Conservation (phyloP, 1,140 invertebrate genomes). For the Drosophila hydei region DNA sequence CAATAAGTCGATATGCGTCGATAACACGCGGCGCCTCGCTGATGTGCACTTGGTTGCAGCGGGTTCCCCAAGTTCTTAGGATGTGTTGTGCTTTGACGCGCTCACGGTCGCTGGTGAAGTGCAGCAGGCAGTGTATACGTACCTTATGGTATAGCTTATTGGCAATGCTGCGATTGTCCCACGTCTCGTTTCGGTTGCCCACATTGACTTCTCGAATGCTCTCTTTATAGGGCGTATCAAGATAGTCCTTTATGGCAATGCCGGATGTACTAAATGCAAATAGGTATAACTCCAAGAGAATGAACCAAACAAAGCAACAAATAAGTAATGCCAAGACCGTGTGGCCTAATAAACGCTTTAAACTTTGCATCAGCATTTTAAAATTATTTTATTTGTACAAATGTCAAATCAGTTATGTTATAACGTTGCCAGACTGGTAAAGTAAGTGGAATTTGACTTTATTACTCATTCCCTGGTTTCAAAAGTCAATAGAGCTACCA, state of each 20-base stretch:
- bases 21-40: conserved; percentile 91
- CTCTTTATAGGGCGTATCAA: conserved; percentile 46
- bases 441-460: not conserved
- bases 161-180: conserved; percentile 84
- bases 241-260: not conserved
- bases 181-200: conserved; percentile 28
- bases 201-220: conserved; percentile 12
- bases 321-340: not conserved
- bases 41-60: conserved; percentile 94
- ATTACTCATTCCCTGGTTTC: not conserved
- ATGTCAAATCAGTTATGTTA: not conserved
- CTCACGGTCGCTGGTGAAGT: conserved; percentile 84
- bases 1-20: conserved; percentile 89
- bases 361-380: not conserved
- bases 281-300: conserved; percentile 10
- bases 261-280: not conserved
- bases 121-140: conserved; percentile 89
- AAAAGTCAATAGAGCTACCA: not conserved
- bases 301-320: not conserved
- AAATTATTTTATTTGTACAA: not conserved
- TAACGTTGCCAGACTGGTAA: conserved; percentile 1
- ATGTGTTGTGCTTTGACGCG: conserved; percentile 93
- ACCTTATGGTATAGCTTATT: conserved; percentile 91
- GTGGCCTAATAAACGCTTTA: not conserved
- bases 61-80: conserved; percentile 95